Conservation (phyloP, 2,888 invertebrate species). For the Cordilura impudica region DNA sequence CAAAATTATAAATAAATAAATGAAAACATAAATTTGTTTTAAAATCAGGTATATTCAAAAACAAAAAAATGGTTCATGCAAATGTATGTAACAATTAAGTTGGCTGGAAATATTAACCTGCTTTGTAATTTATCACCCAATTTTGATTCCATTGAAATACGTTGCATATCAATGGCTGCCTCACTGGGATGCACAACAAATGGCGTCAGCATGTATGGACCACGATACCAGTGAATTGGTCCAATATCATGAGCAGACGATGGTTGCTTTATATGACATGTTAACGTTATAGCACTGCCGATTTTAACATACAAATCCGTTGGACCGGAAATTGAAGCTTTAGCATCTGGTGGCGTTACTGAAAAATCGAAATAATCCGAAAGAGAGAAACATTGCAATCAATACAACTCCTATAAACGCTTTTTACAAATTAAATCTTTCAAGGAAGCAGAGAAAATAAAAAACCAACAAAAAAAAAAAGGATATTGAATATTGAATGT, state of each 20-base stretch:
- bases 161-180: slow-evolving; percentile 76
- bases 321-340: slow-evolving; percentile 84
- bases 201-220: slow-evolving; percentile 77
- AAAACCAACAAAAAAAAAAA: background rate
- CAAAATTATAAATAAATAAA: too few species aligned
- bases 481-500: slow-evolving; percentile 49
- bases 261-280: slow-evolving; percentile 85
- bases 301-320: slow-evolving; percentile 86
- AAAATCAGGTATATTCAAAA: too few species aligned
- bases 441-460: slow-evolving; percentile 23
- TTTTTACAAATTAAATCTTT: slow-evolving; percentile 29
- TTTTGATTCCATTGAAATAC: slow-evolving; percentile 77
- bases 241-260: slow-evolving; percentile 81
- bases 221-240: slow-evolving; percentile 85
- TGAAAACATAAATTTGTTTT: too few species aligned
- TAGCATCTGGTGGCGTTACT: slow-evolving; percentile 81
- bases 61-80: too few species aligned
- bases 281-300: slow-evolving; percentile 85
- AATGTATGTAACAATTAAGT: too few species aligned
- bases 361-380: slow-evolving; percentile 58
- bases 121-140: slow-evolving; percentile 85
- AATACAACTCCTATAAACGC: too few species aligned
- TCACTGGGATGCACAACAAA: slow-evolving; percentile 76
- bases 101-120: slow-evolving; percentile 74
- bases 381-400: background rate